Base-by-base conservation (phyloP, 1,140 invertebrate species). In the Drosophila nasuta region DNA sequence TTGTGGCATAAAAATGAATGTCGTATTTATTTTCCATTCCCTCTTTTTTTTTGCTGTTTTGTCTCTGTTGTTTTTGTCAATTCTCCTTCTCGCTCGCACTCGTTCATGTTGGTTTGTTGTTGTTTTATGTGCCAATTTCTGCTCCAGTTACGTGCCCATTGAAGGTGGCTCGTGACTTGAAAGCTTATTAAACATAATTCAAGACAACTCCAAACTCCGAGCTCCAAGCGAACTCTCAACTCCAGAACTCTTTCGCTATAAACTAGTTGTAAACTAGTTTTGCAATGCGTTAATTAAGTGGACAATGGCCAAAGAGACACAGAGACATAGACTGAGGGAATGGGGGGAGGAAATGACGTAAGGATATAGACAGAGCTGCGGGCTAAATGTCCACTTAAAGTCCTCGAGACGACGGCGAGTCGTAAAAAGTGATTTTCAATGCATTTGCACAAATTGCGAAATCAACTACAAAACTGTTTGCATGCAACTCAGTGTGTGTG, bases 241-340 rank as follows among this genome's bases (percentile, higher is more conserved):
- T 10, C 1, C 5, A 6, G 1, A 38, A 38, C 51, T 6, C 28
- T 8, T n/a, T 13, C 2, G 8, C 46, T 5, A n/a, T 38, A 35
- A 35, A 51, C 33, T 48, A 33, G 28, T 38, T 15, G 6, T 25
- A 58, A 66, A 65, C 68, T 52, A 60, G 15, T 65, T 65, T 64
- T 10, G 64, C 78, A 87, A 81, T 72, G 79, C 81, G 75, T 86
- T 86, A 87, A 86, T 87, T 86, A 81, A 81, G 75, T 81, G 70
- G 59, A 58, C 58, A 35, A 11, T 13, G 10, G 17, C 43, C 33
- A 58, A 5, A 43, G 15, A 25, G 38, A 28, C n/a, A 43, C 2
- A 45, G n/a, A 6, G 35, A 45, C 5, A 28, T 38, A 7, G 41
- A 45, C 3, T 25, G 20, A 4, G 3, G 20, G 20, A 0, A 25